Evolutionary conservation across 2,888 invertebrate genomes (phyloP).

Genomic region (Drosophila villosipedis): DNA sequence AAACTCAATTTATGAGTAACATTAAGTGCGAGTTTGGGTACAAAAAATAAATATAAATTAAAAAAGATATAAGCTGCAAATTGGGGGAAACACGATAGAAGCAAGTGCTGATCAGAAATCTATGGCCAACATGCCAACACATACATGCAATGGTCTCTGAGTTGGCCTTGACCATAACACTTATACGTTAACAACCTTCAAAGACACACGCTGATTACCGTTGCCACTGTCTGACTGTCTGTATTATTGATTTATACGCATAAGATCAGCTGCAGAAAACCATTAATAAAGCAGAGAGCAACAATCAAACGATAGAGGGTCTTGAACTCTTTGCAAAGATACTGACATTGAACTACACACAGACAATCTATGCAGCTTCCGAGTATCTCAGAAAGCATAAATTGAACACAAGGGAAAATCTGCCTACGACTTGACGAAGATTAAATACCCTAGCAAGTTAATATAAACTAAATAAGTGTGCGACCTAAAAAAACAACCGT

Average conservation of each 20-base stretch:
- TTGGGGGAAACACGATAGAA: slow-evolving; percentile 31
- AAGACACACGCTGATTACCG: slow-evolving; percentile 74
- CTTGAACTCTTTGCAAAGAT: slow-evolving; percentile 55
- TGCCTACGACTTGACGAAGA: neutral
- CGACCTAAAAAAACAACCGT: neutral
- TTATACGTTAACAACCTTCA: slow-evolving; percentile 70
- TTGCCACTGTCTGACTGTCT: slow-evolving; percentile 50
- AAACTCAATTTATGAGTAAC: slow-evolving; percentile 70
- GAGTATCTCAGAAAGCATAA: slow-evolving; percentile 21
- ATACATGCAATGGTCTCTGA: slow-evolving; percentile 42
- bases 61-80: slow-evolving; percentile 13
- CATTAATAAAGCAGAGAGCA: slow-evolving; percentile 45
- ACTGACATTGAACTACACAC: slow-evolving; percentile 69
- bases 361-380: slow-evolving; percentile 39
- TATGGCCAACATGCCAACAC: slow-evolving; percentile 50
- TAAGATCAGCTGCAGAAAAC: slow-evolving; percentile 61
- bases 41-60: neutral
- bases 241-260: slow-evolving; percentile 75
- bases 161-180: slow-evolving; percentile 79
- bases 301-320: slow-evolving; percentile 35
- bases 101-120: slow-evolving; percentile 64
- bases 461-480: neutral
- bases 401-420: neutral
- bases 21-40: slow-evolving; percentile 32
- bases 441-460: slow-evolving; percentile 9